Evolutionary conservation across 2,888 invertebrate species (phyloP).

Genomic region (Halictus quadricinctus): DNA sequence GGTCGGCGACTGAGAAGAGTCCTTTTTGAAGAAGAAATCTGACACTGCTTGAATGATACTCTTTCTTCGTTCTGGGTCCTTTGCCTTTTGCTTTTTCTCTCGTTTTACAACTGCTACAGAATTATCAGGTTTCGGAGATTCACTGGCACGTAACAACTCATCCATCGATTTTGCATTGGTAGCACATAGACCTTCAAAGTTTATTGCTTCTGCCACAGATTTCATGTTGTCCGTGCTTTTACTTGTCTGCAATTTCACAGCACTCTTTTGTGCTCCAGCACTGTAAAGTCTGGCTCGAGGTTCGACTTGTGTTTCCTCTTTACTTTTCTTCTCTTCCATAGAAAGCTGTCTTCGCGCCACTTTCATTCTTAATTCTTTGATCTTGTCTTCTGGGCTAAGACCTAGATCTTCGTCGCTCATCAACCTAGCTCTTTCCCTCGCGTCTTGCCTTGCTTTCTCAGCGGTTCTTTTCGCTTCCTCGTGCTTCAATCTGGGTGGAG

Average conservation of each 20-base stretch:
- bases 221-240: slow-evolving; percentile 81
- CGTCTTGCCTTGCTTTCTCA: slow-evolving; percentile 86
- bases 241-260: slow-evolving; percentile 76
- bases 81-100: slow-evolving; percentile 83
- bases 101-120: slow-evolving; percentile 74
- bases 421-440: slow-evolving; percentile 86
- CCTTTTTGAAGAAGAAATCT: slow-evolving; percentile 91
- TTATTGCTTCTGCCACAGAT: slow-evolving; percentile 71
- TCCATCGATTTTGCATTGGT: slow-evolving; percentile 79
- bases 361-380: slow-evolving; percentile 84
- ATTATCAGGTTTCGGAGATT: slow-evolving; percentile 39
- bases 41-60: slow-evolving; percentile 93
- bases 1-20: slow-evolving; percentile 81
- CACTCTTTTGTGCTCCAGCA: slow-evolving; percentile 66
- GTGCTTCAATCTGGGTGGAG: slow-evolving; percentile 83
- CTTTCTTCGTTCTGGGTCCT: slow-evolving; percentile 89
- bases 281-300: slow-evolving; percentile 71
- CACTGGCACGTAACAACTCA: slow-evolving; percentile 70
- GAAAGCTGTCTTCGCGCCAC: slow-evolving; percentile 77
- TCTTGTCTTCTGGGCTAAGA: slow-evolving; percentile 87
- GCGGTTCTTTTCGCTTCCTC: slow-evolving; percentile 83
- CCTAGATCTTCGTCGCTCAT: slow-evolving; percentile 90
- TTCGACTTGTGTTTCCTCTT: slow-evolving; percentile 69
- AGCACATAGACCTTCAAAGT: slow-evolving; percentile 66
- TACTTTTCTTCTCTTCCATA: slow-evolving; percentile 73